Evolutionary conservation across 2,888 invertebrate genomes (phyloP).

Genomic region (Plagodis dolabraria): DNA sequence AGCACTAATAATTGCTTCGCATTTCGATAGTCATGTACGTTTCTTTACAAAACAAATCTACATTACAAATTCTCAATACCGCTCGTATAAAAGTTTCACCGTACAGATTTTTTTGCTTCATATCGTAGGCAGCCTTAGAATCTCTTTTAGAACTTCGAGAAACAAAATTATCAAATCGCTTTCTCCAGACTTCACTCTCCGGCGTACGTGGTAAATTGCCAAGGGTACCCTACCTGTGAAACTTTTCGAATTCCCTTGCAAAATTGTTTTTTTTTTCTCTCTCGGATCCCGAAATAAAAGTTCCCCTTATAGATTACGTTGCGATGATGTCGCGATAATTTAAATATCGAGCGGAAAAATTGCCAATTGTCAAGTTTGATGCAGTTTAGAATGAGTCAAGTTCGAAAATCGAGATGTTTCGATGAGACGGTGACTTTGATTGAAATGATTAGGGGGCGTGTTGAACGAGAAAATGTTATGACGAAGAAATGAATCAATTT

Average conservation of each 20-base stretch:
- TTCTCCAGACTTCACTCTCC: conserved; percentile 35
- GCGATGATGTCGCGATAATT: conserved; percentile 50
- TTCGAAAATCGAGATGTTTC: conserved; percentile 7
- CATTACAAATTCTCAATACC: conserved; percentile 1
- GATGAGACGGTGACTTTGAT: conserved; percentile 9
- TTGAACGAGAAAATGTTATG: conserved; percentile 4
- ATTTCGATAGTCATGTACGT: neutral
- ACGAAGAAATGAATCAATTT: neutral
- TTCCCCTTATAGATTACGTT: conserved; percentile 53
- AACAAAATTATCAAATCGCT: conserved; percentile 45
- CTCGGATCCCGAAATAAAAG: conserved; percentile 43
- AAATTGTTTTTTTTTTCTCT: conserved; percentile 52
- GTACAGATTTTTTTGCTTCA: conserved; percentile 6
- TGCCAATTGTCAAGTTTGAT: conserved; percentile 56
- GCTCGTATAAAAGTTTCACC: conserved; percentile 12
- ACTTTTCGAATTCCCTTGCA: conserved; percentile 50
- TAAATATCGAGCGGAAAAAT: conserved; percentile 55
- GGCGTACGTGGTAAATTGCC: conserved; percentile 47
- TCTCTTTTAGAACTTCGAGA: conserved; percentile 39
- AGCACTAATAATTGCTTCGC: no score
- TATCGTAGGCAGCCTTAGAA: conserved; percentile 21
- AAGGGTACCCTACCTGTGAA: conserved; percentile 41
- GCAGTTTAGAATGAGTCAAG: conserved; percentile 27
- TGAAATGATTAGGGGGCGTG: conserved; percentile 9
- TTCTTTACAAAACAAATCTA: neutral